Evolutionary conservation across 1,140 invertebrate genomes (phyloP), one percentile per base, ranked within the genome.

Genomic region (Trachymyrmex septentrionalis): DNA sequence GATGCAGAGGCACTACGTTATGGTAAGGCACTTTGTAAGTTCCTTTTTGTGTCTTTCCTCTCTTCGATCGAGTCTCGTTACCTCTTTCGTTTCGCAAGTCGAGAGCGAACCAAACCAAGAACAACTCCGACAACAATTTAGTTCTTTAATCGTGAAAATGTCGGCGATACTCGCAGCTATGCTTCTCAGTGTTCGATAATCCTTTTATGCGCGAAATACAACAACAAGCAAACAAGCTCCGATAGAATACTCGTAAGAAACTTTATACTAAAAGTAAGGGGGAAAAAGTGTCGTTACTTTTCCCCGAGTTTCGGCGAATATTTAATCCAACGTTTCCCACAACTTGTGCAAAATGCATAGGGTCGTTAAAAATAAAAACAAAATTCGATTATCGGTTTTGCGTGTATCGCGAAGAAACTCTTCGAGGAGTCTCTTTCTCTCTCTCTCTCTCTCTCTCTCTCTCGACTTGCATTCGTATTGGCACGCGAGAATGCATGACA

Each of bases 1-100:
- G 96, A 99, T 99, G 97, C 98, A 99, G 95, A 97, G 98, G 96
- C 98, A 99, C 96, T 99, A 99, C 96, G 98, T 99, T 93, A 99
- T 99, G 98, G 98, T 99, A 96, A 98, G 97, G 92, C 91, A 93
- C 91, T 93, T 93, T 92, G 77, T 90, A 93, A 93, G 88, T 92
- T 92, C 87, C 61, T 82, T 75, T 88, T 86, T 67, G 44, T 77
- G 55, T 87, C 55, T 87, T 80, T 87, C 84, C 64, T 88, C 75
- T 85, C 77, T 82, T 55, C 61, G 24, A 61, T 81, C 84, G 55
- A 55, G 55, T 76, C 34, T 76, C 27, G 50, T 81, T 80, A 57
- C 24, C 34, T 82, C 53, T 61, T 82, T 66, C 53, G 24, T 82
- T 71, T 53, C 50, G 48, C 66, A 53, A 81, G 67, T 59, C 24